phyloP scores from a whole-genome alignment of 2,797 vertebrate genomes.

The Sphenodon punctatus region DNA sequence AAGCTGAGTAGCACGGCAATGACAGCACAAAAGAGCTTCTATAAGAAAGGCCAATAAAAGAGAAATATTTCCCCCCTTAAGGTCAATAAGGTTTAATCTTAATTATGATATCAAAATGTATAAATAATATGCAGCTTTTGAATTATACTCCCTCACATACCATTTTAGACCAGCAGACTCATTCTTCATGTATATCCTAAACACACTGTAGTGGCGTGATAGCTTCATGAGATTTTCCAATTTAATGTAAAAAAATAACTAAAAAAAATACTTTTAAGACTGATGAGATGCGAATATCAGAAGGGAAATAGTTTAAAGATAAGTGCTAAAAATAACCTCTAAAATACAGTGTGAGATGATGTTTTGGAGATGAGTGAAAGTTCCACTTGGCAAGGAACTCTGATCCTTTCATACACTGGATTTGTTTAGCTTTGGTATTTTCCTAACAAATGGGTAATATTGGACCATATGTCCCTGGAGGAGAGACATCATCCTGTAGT shows the following conservation, averaged over 20 bases:
- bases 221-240: too few relatives aligned
- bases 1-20: not conserved
- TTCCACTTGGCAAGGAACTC: constrained; percentile 73
- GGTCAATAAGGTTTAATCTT: constrained; percentile 27
- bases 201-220: constrained; percentile 35
- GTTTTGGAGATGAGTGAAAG: constrained; percentile 75
- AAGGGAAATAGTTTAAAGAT: constrained; percentile 68
- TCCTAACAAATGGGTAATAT: constrained; percentile 76
- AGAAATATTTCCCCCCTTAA: constrained; percentile 33
- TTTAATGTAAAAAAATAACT: constrained; percentile 54
- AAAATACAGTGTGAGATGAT: constrained; percentile 66
- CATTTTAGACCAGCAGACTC: constrained; percentile 47
- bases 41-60: not conserved
- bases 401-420: constrained; percentile 67
- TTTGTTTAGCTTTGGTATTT: constrained; percentile 74
- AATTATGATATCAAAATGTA: constrained; percentile 24
- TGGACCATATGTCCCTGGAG: constrained; percentile 67
- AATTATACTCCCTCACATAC: constrained; percentile 5
- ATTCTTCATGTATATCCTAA: not conserved
- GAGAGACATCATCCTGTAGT: constrained; percentile 76
- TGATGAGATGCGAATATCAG: constrained; percentile 66
- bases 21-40: constrained; percentile 4
- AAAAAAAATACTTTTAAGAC: constrained; percentile 54
- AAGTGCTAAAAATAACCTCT: constrained; percentile 74
- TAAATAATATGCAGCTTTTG: constrained; percentile 35